phyloP scores from a whole-genome alignment of 2,888 invertebrate genomes.

The Orthosia gracilis region DNA sequence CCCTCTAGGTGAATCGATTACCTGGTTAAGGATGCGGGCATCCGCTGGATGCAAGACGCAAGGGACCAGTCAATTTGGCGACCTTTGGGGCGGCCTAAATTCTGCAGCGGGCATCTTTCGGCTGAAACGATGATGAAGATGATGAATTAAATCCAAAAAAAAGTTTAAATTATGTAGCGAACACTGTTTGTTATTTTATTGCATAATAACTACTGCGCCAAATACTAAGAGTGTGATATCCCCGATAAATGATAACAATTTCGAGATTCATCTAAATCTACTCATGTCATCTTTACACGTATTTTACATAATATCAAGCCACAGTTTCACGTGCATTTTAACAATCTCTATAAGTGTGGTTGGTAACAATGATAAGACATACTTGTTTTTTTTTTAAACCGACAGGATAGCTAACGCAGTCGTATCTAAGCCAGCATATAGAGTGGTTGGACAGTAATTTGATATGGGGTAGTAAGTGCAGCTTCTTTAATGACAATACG shows the following conservation, averaged over 20 bases:
- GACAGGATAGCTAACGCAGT: too few relatives aligned
- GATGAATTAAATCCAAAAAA: too few relatives aligned
- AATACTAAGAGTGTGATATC: not conserved
- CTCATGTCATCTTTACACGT: not conserved
- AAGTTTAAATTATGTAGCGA: too few relatives aligned
- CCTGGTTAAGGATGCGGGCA: too few relatives aligned
- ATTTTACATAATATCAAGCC: constrained; percentile 22
- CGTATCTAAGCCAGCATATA: too few relatives aligned
- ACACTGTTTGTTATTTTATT: not conserved
- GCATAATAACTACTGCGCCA: constrained; percentile 12
- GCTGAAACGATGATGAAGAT: too few relatives aligned
- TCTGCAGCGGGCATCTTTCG: too few relatives aligned
- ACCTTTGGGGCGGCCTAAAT: too few relatives aligned
- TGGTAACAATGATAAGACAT: constrained; percentile 1
- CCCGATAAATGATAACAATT: constrained; percentile 7
- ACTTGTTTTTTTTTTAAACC: not conserved
- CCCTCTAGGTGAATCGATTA: too few relatives aligned
- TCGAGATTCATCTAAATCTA: constrained; percentile 26
- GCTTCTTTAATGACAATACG: not conserved
- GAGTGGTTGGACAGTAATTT: not conserved
- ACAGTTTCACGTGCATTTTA: constrained; percentile 30
- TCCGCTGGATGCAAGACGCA: too few relatives aligned
- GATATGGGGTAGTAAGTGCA: not conserved
- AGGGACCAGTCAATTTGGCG: too few relatives aligned
- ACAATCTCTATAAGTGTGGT: constrained; percentile 8